phyloP scores from a whole-genome alignment of 2,797 vertebrate genomes.

The Leucoraja ocellata region DNA sequence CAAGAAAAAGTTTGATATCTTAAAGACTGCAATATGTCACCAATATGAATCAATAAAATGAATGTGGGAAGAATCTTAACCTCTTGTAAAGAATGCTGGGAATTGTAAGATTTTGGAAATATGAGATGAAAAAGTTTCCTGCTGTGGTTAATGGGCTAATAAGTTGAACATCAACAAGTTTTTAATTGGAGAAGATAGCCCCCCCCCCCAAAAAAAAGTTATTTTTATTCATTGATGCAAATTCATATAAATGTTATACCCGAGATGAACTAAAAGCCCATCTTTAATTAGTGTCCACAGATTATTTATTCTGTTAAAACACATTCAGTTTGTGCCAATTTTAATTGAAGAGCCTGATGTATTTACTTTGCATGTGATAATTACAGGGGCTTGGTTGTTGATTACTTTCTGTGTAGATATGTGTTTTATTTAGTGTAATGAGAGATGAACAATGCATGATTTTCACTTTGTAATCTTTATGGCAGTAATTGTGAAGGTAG shows the following conservation, averaged over 20 bases:
- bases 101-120: background rate
- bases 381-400: background rate
- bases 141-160: background rate
- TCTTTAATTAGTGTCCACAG: background rate
- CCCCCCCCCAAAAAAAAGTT: no score
- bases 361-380: background rate
- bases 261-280: background rate
- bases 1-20: background rate
- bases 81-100: background rate
- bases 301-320: background rate
- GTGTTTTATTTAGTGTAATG: background rate
- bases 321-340: background rate
- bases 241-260: background rate
- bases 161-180: background rate
- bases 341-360: background rate
- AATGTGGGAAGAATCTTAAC: background rate
- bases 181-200: background rate
- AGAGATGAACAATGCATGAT: background rate
- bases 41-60: background rate
- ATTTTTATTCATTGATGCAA: background rate
- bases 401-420: background rate
- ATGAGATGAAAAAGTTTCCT: background rate
- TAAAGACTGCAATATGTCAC: background rate
- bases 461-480: background rate
- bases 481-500: conserved; percentile 1